Percentiles rank a stretch among this genome's conserved stretches.
Evolutionary conservation across 2,113 vertebrate species (phyloP).

Genomic region (human): GRCh38 chr3:58680001-58680500

Average conservation of each 20-base stretch:
- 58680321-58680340: background rate
- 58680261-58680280: background rate
- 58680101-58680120: no score
- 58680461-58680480: background rate
- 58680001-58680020: background rate
- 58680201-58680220: background rate
- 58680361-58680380: background rate
- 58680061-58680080: background rate
- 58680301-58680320: background rate
- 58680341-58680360: background rate
- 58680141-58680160: background rate
- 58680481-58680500: background rate
- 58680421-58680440: background rate
- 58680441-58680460: no score
- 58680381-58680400: background rate
- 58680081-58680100: background rate
- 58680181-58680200: background rate
- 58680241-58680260: background rate
- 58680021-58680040: accelerated
- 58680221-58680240: background rate
- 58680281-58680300: background rate
- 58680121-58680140: background rate
- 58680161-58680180: background rate
- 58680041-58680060: background rate
- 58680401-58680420: background rate